Percentiles rank a stretch among this genome's conserved stretches.
These are phyloP conservation scores for Dryobota labecula DNA, from an alignment of 2,888 invertebrate genomes.

Conservation along the genomic window DNA sequence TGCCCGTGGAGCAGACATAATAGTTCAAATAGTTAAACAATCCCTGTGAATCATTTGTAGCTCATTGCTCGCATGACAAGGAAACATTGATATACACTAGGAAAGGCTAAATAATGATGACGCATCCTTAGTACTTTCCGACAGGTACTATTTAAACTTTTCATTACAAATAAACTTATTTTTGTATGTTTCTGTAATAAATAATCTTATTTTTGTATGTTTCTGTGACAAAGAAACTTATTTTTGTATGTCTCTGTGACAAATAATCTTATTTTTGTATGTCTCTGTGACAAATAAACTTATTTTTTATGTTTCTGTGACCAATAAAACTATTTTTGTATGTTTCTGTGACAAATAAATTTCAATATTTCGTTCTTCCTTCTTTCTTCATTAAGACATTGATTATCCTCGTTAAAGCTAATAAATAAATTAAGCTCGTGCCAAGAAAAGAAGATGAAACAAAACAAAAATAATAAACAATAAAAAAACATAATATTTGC, in stretches of 20 bases:
- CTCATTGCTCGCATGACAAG: conserved; percentile 8
- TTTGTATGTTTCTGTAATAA: too few relatives aligned
- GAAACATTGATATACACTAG: too few relatives aligned
- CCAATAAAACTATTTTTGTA: neutral
- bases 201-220: too few relatives aligned
- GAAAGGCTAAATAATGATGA: conserved; percentile 13
- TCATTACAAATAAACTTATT: neutral
- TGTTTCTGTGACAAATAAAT: too few relatives aligned
- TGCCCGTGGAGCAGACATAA: conserved; percentile 1
- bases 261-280: too few relatives aligned
- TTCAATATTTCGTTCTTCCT: too few relatives aligned
- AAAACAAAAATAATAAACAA: too few relatives aligned
- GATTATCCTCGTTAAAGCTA: neutral
- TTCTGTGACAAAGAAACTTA: neutral
- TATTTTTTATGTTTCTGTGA: neutral
- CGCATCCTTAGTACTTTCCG: neutral
- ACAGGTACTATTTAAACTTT: neutral
- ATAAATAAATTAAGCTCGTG: neutral
- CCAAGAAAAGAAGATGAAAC: neutral
- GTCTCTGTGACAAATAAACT: too few relatives aligned
- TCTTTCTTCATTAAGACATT: neutral
- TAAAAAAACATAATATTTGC: too few relatives aligned
- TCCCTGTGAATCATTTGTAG: conserved; percentile 21
- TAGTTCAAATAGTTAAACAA: conserved; percentile 24
- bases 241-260: neutral